Conservation (phyloP, 2,888 invertebrate species). For the Mimas tiliae region DNA sequence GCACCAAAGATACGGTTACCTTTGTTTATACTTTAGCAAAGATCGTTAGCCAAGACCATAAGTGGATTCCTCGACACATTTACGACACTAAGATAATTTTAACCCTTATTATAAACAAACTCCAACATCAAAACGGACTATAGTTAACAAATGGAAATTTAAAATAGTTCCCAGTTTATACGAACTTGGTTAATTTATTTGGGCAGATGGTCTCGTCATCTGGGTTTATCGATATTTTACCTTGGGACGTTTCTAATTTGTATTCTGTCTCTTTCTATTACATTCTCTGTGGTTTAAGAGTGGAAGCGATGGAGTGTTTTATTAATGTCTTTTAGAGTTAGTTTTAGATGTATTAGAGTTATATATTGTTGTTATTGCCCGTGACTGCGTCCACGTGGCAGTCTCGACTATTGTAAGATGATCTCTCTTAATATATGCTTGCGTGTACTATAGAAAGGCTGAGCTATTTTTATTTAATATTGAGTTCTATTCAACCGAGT, state of each 20-base stretch:
- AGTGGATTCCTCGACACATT: neutral
- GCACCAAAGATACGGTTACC: neutral
- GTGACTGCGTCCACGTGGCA: neutral
- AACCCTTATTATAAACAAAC: neutral
- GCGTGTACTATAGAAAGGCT: too few species aligned
- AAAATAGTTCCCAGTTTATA: conserved; percentile 26
- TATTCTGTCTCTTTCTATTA: conserved; percentile 8
- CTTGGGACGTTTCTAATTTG: conserved; percentile 10
- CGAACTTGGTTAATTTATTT: conserved; percentile 26
- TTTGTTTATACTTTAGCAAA: neutral
- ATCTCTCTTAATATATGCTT: too few species aligned
- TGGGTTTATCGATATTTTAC: conserved; percentile 22
- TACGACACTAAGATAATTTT: neutral
- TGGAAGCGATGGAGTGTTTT: neutral
- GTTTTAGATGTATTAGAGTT: neutral
- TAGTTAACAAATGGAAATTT: conserved; percentile 26
- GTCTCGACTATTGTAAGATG: too few species aligned
- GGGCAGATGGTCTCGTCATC: conserved; percentile 25
- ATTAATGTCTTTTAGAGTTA: neutral
- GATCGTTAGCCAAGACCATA: neutral
- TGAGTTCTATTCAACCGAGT: too few species aligned
- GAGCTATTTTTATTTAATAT: too few species aligned
- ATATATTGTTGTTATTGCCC: neutral
- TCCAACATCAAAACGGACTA: neutral
- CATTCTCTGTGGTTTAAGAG: neutral